Conservation (phyloP, 2,888 invertebrate genomes). For the Drosophila pegasa region DNA sequence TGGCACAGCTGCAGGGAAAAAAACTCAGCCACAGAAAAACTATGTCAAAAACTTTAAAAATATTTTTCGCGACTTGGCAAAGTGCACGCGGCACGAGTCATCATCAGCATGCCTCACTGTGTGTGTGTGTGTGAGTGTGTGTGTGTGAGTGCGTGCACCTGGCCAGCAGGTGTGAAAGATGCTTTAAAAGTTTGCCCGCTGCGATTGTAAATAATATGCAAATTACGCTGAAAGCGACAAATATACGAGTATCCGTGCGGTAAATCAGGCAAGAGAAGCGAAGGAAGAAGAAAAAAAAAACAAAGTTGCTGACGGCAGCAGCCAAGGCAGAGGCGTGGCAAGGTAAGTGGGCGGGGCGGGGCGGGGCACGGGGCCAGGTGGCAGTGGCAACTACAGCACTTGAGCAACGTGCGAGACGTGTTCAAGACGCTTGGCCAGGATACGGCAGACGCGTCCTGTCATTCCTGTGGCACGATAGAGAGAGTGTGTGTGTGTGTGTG, state of each 20-base stretch:
- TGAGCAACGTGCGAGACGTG: conserved; percentile 73
- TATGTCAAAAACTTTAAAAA: conserved; percentile 81
- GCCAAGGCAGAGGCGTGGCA: neutral
- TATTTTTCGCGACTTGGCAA: conserved; percentile 52
- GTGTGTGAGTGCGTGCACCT: conserved; percentile 25
- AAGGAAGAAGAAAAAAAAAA: neutral
- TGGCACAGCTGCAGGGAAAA: conserved; percentile 41
- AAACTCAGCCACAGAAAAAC: conserved; percentile 47
- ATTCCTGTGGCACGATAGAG: conserved; percentile 41
- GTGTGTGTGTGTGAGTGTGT: conserved; percentile 4
- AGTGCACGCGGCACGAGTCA: conserved; percentile 36
- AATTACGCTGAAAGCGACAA: conserved; percentile 75
- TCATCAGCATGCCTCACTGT: conserved; percentile 28
- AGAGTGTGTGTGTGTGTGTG: conserved; percentile 12
- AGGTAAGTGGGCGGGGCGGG: neutral
- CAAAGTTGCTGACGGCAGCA: conserved; percentile 67
- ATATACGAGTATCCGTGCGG: conserved; percentile 75
- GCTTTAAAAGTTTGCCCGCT: conserved; percentile 66
- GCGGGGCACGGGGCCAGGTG: neutral
- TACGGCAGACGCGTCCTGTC: conserved; percentile 38
- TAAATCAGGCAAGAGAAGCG: conserved; percentile 63
- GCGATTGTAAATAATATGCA: conserved; percentile 78
- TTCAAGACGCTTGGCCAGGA: conserved; percentile 65
- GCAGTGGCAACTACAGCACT: conserved; percentile 63
- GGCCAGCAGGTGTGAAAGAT: conserved; percentile 72